phyloP scores from a whole-genome alignment of 2,113 vertebrate species.

The Meleagris gallopavo region DNA sequence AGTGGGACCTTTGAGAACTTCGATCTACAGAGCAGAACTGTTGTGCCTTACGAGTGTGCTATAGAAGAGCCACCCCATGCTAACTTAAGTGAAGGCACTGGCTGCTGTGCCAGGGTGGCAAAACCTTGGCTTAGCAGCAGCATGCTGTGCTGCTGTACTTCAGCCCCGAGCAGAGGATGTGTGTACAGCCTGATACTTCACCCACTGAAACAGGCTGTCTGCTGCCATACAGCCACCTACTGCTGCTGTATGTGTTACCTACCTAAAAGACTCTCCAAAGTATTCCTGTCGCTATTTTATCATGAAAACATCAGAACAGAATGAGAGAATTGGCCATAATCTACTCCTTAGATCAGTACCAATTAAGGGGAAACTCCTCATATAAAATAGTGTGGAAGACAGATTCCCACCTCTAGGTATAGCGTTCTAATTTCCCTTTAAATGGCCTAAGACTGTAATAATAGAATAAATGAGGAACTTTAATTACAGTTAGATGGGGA shows the following conservation, averaged over 20 bases:
- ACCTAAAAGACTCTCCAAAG: neutral
- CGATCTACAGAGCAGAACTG: neutral
- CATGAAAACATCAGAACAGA: neutral
- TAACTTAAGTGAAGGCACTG: neutral
- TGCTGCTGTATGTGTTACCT: neutral
- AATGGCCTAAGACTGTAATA: neutral
- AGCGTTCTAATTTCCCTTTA: neutral
- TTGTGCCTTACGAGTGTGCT: rapidly evolving
- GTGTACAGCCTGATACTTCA: neutral
- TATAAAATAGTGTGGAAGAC: neutral
- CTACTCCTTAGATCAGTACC: neutral
- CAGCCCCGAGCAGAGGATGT: rapidly evolving
- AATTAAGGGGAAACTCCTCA: neutral
- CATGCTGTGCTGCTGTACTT: neutral
- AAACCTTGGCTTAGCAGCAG: neutral
- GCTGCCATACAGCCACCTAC: rapidly evolving
- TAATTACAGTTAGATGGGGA: neutral
- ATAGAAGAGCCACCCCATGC: neutral
- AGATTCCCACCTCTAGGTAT: neutral
- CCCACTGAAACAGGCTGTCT: neutral
- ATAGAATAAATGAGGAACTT: neutral
- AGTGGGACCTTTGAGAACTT: neutral
- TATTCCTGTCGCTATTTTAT: neutral
- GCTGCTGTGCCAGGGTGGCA: neutral
- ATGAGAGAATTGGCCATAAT: rapidly evolving